phyloP scores from a whole-genome alignment of 1,140 invertebrate genomes.

The Drosophila murphyi region DNA sequence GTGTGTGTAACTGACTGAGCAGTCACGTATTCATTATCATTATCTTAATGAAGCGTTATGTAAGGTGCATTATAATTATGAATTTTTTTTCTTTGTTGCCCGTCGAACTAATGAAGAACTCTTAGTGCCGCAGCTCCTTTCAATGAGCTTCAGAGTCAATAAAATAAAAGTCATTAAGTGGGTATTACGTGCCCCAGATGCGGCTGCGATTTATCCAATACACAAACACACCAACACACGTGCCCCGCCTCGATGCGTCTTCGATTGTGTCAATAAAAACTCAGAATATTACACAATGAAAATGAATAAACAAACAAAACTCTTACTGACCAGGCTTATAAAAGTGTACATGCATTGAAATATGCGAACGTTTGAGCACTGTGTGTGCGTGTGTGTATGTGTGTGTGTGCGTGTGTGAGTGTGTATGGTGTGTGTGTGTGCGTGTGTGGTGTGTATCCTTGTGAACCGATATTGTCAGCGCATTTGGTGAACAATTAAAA shows the following conservation, averaged over 20 bases:
- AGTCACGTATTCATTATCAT: slow-evolving; percentile 81
- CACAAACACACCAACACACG: not conserved
- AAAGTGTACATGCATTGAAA: slow-evolving; percentile 38
- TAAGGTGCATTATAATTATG: slow-evolving; percentile 82
- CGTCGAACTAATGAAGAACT: slow-evolving; percentile 60
- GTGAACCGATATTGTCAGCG: slow-evolving; percentile 66
- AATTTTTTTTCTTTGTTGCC: slow-evolving; percentile 54
- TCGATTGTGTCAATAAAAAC: slow-evolving; percentile 72
- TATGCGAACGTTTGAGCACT: slow-evolving; percentile 23
- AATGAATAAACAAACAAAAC: not conserved
- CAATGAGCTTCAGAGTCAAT: slow-evolving; percentile 60
- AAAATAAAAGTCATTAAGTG: slow-evolving; percentile 75
- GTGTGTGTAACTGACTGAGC: slow-evolving; percentile 36
- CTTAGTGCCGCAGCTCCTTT: slow-evolving; percentile 19
- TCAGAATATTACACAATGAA: slow-evolving; percentile 25
- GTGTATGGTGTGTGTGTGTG: slow-evolving; percentile 10
- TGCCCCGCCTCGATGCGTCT: slow-evolving; percentile 38
- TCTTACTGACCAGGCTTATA: slow-evolving; percentile 18
- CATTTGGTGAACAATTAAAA: slow-evolving; percentile 81
- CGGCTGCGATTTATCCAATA: slow-evolving; percentile 4
- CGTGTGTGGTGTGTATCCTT: slow-evolving; percentile 21
- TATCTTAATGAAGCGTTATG: slow-evolving; percentile 82
- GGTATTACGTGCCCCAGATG: slow-evolving; percentile 38
- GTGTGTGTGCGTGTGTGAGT: slow-evolving; percentile 11
- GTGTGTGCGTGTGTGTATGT: slow-evolving; percentile 9